A percentile compares a stretch with the other conserved stretches of the same genome.
These are phyloP conservation scores for Melanchra persicariae DNA, from an alignment of 2,888 invertebrate species.

Conservation along the genomic window DNA sequence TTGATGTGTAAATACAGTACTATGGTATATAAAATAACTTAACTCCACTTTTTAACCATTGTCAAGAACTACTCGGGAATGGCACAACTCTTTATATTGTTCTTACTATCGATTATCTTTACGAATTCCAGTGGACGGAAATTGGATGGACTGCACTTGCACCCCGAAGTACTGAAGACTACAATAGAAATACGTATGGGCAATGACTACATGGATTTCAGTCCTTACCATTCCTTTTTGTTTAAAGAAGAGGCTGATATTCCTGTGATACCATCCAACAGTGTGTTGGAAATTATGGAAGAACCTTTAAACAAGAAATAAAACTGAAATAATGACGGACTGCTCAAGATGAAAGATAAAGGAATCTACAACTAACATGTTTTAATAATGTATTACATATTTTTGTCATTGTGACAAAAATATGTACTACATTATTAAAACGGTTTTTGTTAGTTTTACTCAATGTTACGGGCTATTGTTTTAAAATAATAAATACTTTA, in stretches of 20 bases:
- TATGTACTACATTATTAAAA: no score
- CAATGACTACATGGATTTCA: conserved; percentile 82
- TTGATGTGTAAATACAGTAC: conserved; percentile 34
- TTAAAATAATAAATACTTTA: conserved; percentile 26
- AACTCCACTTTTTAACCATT: conserved; percentile 52
- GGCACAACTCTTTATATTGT: conserved; percentile 72
- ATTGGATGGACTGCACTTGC: conserved; percentile 76
- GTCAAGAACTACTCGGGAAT: conserved; percentile 67
- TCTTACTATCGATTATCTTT: conserved; percentile 69
- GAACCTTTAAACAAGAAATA: conserved; percentile 1
- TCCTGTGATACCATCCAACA: conserved; percentile 39
- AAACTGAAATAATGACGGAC: not conserved
- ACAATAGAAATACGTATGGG: conserved; percentile 71
- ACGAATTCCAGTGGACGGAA: conserved; percentile 63
- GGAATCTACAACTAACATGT: not conserved
- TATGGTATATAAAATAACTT: conserved; percentile 64
- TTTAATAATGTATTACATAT: not conserved
- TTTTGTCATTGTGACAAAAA: no score
- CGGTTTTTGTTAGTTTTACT: not conserved
- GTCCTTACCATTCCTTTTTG: conserved; percentile 69
- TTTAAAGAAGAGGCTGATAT: conserved; percentile 55
- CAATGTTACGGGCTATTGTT: conserved; percentile 4
- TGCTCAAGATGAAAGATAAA: not conserved
- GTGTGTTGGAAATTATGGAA: conserved; percentile 22
- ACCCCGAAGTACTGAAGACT: conserved; percentile 80